Percentiles rank a stretch among this genome's conserved stretches.
phyloP scores from a whole-genome alignment of 2,888 invertebrate species.

The Caenorhabditis imperialis region DNA sequence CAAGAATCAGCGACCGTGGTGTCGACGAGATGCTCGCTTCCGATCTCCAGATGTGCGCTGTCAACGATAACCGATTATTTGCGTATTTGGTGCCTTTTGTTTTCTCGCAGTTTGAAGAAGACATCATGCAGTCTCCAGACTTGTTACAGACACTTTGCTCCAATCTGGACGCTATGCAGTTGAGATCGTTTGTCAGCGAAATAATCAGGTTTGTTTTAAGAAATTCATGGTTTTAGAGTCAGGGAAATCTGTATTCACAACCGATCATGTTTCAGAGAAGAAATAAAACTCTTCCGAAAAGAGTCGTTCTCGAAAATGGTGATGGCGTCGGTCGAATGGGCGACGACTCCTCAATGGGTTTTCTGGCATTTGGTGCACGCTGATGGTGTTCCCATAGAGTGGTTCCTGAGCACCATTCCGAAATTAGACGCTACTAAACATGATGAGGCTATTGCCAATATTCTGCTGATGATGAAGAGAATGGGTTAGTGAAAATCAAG shows the following conservation, averaged over 20 bases:
- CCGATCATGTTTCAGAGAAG: conserved; percentile 86
- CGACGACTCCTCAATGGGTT: conserved; percentile 96
- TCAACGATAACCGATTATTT: conserved; percentile 45
- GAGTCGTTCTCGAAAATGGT: conserved; percentile 80
- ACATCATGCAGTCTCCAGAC: conserved; percentile 13
- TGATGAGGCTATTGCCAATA: conserved; percentile 91
- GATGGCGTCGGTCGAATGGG: conserved; percentile 89
- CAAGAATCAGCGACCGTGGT: conserved; percentile 80
- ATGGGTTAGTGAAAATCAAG: too few species aligned
- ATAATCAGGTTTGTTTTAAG: conserved; percentile 78
- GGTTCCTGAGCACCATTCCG: conserved; percentile 60
- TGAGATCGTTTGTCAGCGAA: conserved; percentile 91
- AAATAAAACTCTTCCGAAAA: conserved; percentile 81
- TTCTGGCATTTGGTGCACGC: conserved; percentile 88
- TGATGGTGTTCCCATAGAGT: conserved; percentile 66
- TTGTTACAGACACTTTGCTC: conserved; percentile 91
- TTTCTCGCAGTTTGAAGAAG: conserved; percentile 83
- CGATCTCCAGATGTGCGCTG: conserved; percentile 85
- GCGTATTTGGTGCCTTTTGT: conserved; percentile 91
- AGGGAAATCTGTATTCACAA: too few species aligned
- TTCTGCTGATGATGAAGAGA: conserved; percentile 88
- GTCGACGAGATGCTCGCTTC: conserved; percentile 82
- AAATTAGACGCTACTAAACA: conserved; percentile 87
- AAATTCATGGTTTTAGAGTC: too few species aligned
- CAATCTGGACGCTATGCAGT: conserved; percentile 88